These are phyloP conservation scores for Hylyphantes graminicola DNA, from an alignment of 1,140 invertebrate species.

Conservation along the genomic window DNA sequence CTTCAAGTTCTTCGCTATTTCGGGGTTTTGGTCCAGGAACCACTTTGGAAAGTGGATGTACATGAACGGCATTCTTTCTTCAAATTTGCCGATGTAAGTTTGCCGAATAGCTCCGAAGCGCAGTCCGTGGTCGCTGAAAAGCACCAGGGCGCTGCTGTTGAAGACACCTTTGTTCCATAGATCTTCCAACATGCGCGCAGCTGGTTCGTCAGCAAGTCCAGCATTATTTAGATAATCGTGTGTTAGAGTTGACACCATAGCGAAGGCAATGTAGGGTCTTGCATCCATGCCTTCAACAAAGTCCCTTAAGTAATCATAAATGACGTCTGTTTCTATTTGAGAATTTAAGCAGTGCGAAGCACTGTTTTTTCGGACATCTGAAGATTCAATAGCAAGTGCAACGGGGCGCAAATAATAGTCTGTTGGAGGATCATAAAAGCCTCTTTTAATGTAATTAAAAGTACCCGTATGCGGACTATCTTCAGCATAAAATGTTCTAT, in stretches of 20 bases:
- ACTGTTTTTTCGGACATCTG: slow-evolving; percentile 32
- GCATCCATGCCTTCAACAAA: slow-evolving; percentile 61
- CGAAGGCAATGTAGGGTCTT: slow-evolving; percentile 65
- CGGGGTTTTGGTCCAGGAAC: slow-evolving; percentile 72
- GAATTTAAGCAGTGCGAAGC: slow-evolving; percentile 62
- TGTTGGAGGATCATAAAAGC: slow-evolving; percentile 81
- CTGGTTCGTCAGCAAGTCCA: slow-evolving; percentile 64
- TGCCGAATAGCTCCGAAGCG: slow-evolving; percentile 83
- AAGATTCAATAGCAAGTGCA: slow-evolving; percentile 63
- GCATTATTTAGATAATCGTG: slow-evolving; percentile 67
- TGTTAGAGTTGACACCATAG: slow-evolving; percentile 65
- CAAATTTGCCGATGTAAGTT: slow-evolving; percentile 85
- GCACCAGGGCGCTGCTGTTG: slow-evolving; percentile 76
- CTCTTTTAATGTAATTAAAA: slow-evolving; percentile 83
- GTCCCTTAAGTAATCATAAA: slow-evolving; percentile 46
- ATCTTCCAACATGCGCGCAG: slow-evolving; percentile 64
- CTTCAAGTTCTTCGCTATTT: slow-evolving; percentile 76
- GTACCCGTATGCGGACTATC: slow-evolving; percentile 79
- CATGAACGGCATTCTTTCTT: slow-evolving; percentile 88
- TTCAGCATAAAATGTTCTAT: slow-evolving; percentile 80
- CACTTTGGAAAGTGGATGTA: slow-evolving; percentile 81
- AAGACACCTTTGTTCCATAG: slow-evolving; percentile 64
- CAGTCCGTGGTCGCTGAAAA: slow-evolving; percentile 93
- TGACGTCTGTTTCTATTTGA: slow-evolving; percentile 16
- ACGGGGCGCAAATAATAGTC: slow-evolving; percentile 86